Base-by-base conservation (phyloP, 2,113 vertebrate genomes). In the Neopipo cinnamomea region DNA sequence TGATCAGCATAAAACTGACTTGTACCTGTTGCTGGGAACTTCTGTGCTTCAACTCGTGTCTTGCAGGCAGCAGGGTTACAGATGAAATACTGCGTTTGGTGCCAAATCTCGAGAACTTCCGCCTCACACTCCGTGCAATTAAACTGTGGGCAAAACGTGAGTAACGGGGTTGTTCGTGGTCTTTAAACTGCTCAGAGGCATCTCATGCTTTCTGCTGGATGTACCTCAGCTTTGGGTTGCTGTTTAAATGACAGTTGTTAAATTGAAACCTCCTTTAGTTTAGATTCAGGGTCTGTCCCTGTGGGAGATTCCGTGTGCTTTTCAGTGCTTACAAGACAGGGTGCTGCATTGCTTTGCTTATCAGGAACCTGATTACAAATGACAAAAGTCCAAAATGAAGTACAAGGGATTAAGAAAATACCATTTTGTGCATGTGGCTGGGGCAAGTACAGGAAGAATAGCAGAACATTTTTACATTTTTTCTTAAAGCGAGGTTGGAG, bases 101-200 rank as follows among this genome's bases (percentile, higher is more conserved):
- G 97, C 99, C 99, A 97, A 99, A 99, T 95, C 99, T 98, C 97
- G 99, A 99, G 89, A 99, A 99, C 96, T 99, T 99, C 97, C 98
- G 99, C 67, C 97, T 99, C 55, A 99, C 99, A 0, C 94, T 99
- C 50, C 98, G 99, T 97, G 99, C 99, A 31, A 98, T 99, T 89
- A 99, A 99, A 97, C 98, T 99, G 66, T 99, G 99, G 99, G 99
- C 99, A 63, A 99, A 99, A 97, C 98, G 99, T 99, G 98, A 98
- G 99, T 98, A 41, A 16, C 0, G 15, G 24, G 6, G 1, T n/a
- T 58, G 13, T 14, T 53, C 5, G 2, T 21, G 13, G 7, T 33
- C 84, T 71, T 50, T 10, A 4, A 55, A 44, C 22, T 49, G 19
- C 25, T 2, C 31, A 70, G 67, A 53, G 67, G 8, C 11, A 22